Evolutionary conservation across 2,797 vertebrate species (phyloP).

Genomic region (Artibeus jamaicensis): DNA sequence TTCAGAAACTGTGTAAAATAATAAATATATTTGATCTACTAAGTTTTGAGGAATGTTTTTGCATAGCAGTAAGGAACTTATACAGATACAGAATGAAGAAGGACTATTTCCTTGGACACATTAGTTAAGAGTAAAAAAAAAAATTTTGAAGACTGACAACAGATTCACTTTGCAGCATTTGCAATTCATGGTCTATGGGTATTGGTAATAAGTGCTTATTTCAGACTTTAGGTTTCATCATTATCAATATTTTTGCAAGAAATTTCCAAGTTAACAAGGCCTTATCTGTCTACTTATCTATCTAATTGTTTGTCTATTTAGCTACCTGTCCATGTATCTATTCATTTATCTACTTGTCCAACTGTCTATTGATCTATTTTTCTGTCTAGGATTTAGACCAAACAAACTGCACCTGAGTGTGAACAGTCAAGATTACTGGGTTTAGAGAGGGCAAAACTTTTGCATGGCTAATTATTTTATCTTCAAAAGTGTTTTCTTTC

Average conservation of each 20-base stretch:
- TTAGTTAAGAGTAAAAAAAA: not conserved
- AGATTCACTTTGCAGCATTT: not conserved
- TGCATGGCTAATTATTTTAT: not conserved
- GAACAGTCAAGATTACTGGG: not conserved
- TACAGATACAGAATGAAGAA: not conserved
- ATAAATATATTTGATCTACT: not conserved
- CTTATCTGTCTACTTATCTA: not conserved
- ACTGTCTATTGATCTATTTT: not conserved
- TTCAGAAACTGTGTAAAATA: not conserved
- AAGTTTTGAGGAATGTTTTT: not conserved
- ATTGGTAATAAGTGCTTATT: not conserved
- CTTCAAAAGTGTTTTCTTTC: slow-evolving; percentile 5
- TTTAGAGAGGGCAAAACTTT: not conserved
- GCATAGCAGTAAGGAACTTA: not conserved
- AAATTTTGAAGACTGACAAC: not conserved
- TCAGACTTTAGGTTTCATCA: not conserved
- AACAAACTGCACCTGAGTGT: not conserved
- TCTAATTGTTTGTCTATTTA: not conserved
- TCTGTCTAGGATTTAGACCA: not conserved
- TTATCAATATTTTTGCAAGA: not conserved
- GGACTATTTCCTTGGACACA: not conserved
- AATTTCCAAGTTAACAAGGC: not conserved
- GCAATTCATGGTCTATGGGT: not conserved
- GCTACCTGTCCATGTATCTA: not conserved
- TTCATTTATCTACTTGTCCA: not conserved